Evolutionary conservation across 2,113 vertebrate species (phyloP).

Genomic region (Hypomesus transpacificus): DNA sequence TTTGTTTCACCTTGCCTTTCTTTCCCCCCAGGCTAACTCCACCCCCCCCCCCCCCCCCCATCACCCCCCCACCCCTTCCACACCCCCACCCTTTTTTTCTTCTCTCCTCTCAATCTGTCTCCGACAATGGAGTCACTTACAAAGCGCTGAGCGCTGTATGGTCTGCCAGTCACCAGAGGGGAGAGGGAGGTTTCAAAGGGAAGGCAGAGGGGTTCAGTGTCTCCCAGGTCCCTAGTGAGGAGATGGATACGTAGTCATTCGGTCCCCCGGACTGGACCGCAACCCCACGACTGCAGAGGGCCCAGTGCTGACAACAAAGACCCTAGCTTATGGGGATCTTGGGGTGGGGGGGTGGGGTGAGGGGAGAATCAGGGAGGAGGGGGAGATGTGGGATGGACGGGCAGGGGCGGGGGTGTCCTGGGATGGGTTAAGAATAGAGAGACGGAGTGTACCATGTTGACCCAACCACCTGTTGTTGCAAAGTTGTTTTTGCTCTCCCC

Average conservation of each 20-base stretch:
- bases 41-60: neutral
- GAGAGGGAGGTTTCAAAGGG: constrained; percentile 72
- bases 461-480: constrained; percentile 12
- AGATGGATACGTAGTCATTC: constrained; percentile 67
- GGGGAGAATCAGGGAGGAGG: constrained; percentile 25
- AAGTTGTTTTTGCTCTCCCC: constrained; percentile 21
- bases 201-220: constrained; percentile 67
- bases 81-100: constrained; percentile 65
- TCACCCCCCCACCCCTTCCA: constrained; percentile 41
- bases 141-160: constrained; percentile 72
- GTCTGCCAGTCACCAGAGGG: constrained; percentile 70
- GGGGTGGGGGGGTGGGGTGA: neutral
- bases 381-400: no score
- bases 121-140: constrained; percentile 79
- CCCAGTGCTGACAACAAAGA: constrained; percentile 50
- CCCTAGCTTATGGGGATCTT: neutral
- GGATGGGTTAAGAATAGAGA: constrained; percentile 10
- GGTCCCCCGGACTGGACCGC: constrained; percentile 52
- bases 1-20: constrained; percentile 70
- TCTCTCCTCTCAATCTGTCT: constrained; percentile 65
- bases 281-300: constrained; percentile 59
- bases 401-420: no score
- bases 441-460: constrained; percentile 37
- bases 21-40: constrained; percentile 35
- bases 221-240: constrained; percentile 65